Evolutionary conservation across 2,797 vertebrate genomes (phyloP), one percentile per base, ranked within the genome.

Genomic region (Argentina silus): DNA sequence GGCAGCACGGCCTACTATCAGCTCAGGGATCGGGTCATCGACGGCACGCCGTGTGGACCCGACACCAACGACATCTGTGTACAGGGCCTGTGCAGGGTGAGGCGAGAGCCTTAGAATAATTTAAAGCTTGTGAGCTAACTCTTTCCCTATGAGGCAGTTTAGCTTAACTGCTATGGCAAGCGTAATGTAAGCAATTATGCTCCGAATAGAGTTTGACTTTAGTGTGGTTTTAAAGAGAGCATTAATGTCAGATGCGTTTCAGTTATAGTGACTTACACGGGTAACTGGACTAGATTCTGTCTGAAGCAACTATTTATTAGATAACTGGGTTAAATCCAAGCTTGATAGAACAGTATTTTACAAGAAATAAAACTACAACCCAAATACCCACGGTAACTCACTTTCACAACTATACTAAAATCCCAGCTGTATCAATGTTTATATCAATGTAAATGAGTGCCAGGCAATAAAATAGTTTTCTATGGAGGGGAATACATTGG

Each of bases 51-150:
- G 0, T 99, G 98, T 3, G 95, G 97, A 81, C 98, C 97, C 0
- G 96, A 99, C 85, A 99, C 97, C 3, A 98, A 96, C 0, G 98
- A 99, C 88, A 97, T 99, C 93, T 99, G 98, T 9, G 98, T 99
- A 70, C 98, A 99, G 90, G 98, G 98, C 85, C 95, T 99, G 65
- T 99, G 98, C 91, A 93, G 97, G 94, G 98, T 99, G 84, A 95
- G 88, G 6, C 19, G 19, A 14, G 12, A 23, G 23, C 57, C 57
- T 53, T 53, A 57, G n/a, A 57, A 53, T 12, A 21, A 7, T 57
- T 4, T 36, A 36, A 36, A 36, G 27, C 27, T 36, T 36, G 27
- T 36, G 27, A 36, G 27, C 27, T 36, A 36, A 36, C 27, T 36
- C 27, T 36, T 36, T 36, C 27, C 27, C 27, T 4, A 36, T 36